phyloP scores from a whole-genome alignment of 2,797 vertebrate genomes.

The Thaleichthys pacificus region DNA sequence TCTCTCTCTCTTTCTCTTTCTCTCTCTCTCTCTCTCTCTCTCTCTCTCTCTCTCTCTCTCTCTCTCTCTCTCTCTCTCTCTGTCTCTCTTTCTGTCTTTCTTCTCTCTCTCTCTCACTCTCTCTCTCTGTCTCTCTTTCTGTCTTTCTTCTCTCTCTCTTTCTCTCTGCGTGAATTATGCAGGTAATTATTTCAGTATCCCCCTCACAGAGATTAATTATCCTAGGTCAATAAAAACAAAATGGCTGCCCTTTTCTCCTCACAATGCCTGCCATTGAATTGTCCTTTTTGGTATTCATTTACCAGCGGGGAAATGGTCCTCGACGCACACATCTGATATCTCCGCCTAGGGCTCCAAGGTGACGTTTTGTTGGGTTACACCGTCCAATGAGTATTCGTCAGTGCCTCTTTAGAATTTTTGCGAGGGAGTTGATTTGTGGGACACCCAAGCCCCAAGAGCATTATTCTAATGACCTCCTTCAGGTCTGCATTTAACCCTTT shows the following conservation, averaged over 20 bases:
- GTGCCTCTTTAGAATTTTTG: conserved; percentile 5
- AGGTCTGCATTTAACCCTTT: conserved; percentile 51
- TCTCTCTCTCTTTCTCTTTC: conserved; percentile 4
- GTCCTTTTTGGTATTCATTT: conserved; percentile 61
- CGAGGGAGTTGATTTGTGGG: conserved; percentile 26
- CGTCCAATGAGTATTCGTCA: conserved; percentile 18
- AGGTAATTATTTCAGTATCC: conserved; percentile 59
- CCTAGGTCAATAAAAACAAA: conserved; percentile 68
- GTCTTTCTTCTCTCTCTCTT: too few relatives aligned
- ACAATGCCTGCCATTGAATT: conserved; percentile 35
- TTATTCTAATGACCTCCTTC: conserved; percentile 38
- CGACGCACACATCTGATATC: conserved; percentile 34
- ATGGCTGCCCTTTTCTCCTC: conserved; percentile 56
- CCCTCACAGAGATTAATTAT: conserved; percentile 61
- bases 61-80: conserved; percentile 22
- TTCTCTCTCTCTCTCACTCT: too few relatives aligned
- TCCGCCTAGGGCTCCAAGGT: conserved; percentile 30
- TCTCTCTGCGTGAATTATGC: conserved; percentile 45
- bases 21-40: conserved; percentile 11
- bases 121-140: too few relatives aligned
- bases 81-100: too few relatives aligned
- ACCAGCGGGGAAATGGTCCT: conserved; percentile 55
- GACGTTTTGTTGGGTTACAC: conserved; percentile 35
- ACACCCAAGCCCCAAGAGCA: conserved; percentile 29
- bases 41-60: conserved; percentile 31